Evolutionary conservation across 1,140 invertebrate genomes (phyloP).

Genomic region (Wasmannia auropunctata): DNA sequence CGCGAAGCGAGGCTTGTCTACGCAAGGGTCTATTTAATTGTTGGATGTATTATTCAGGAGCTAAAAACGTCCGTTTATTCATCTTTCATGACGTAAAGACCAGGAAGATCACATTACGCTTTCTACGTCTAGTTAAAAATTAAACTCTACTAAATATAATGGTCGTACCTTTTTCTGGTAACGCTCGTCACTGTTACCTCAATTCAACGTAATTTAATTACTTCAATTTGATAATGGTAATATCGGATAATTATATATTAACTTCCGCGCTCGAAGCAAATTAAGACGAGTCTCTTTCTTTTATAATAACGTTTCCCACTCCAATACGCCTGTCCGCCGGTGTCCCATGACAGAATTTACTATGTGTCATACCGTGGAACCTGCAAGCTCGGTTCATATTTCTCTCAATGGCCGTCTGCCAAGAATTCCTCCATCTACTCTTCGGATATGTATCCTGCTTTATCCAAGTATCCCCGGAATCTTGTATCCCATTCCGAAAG

Average conservation of each 20-base stretch:
- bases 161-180: background rate
- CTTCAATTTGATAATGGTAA: background rate
- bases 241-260: background rate
- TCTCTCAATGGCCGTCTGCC: slow-evolving; percentile 59
- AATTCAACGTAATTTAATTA: too few species aligned
- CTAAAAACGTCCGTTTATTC: background rate
- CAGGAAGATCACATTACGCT: background rate
- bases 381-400: slow-evolving; percentile 61
- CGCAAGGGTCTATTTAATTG: background rate
- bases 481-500: slow-evolving; percentile 23
- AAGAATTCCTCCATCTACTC: slow-evolving; percentile 58
- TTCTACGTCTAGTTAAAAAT: background rate
- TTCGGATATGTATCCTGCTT: slow-evolving; percentile 48
- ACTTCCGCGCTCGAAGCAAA: background rate
- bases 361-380: slow-evolving; percentile 34
- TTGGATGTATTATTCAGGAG: background rate
- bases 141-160: background rate
- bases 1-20: background rate
- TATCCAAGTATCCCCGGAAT: slow-evolving; percentile 49
- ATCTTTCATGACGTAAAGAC: background rate
- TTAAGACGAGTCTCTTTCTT: background rate
- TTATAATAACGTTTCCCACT: slow-evolving; percentile 8
- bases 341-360: slow-evolving; percentile 28
- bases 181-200: background rate
- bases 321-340: background rate